Conservation (phyloP, 2,113 vertebrate genomes). For the Beaufortia kweichowensis region DNA sequence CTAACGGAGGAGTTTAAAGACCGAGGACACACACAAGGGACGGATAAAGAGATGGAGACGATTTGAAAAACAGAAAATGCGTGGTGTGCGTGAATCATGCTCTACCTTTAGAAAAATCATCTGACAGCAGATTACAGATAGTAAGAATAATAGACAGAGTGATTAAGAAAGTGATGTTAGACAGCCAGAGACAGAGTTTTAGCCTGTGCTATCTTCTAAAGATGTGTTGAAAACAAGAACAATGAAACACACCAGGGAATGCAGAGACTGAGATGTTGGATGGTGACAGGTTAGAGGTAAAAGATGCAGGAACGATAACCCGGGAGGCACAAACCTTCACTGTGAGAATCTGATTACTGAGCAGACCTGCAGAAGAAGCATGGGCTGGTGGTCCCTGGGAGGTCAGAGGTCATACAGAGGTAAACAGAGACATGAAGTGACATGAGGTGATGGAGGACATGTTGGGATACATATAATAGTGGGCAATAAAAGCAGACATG, state of each 20-base stretch:
- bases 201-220: neutral
- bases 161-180: neutral
- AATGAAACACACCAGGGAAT: neutral
- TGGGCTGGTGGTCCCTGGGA: conserved; percentile 51
- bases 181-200: neutral
- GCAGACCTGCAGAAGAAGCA: conserved; percentile 53
- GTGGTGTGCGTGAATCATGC: conserved; percentile 13
- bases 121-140: conserved; percentile 54
- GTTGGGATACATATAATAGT: conserved; percentile 8
- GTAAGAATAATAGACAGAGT: neutral
- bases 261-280: conserved; percentile 15
- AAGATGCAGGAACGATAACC: conserved; percentile 3
- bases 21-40: conserved; percentile 31
- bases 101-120: conserved; percentile 83
- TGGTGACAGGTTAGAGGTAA: neutral
- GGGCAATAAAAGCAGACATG: conserved; percentile 9
- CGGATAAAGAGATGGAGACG: conserved; percentile 30
- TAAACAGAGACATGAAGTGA: conserved; percentile 28
- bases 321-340: conserved; percentile 55
- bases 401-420: conserved; percentile 10
- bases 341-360: conserved; percentile 65
- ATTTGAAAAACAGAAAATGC: neutral
- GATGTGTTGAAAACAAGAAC: neutral
- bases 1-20: conserved; percentile 37
- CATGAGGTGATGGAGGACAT: conserved; percentile 14